Conservation (phyloP, 2,888 invertebrate genomes). For the Metacarcinus magister region DNA sequence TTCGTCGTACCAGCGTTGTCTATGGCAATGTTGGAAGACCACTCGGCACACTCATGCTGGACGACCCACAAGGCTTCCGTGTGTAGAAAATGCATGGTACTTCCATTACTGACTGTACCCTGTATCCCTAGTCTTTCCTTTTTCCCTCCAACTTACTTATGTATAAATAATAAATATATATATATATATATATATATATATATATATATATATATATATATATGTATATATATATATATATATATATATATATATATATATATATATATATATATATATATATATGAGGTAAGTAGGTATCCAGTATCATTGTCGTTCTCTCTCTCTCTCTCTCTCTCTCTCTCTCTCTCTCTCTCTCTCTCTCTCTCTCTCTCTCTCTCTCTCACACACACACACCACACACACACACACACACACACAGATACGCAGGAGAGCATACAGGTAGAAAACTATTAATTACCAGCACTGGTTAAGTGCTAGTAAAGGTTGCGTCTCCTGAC, state of each 20-base stretch:
- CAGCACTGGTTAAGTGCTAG: too few relatives aligned
- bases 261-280: too few relatives aligned
- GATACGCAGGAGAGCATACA: too few relatives aligned
- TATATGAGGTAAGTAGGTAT: too few relatives aligned
- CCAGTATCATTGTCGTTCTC: not conserved
- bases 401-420: too few relatives aligned
- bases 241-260: too few relatives aligned
- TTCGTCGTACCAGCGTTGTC: not conserved
- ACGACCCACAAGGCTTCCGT: not conserved
- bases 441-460: too few relatives aligned
- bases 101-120: not conserved
- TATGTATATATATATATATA: too few relatives aligned
- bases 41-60: not conserved
- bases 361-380: slow-evolving; percentile 33
- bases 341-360: not conserved
- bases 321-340: not conserved
- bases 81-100: not conserved
- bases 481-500: too few relatives aligned
- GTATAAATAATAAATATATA: too few relatives aligned
- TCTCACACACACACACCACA: not conserved
- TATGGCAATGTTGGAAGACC: not conserved
- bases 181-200: too few relatives aligned
- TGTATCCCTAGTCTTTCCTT: not conserved
- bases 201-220: too few relatives aligned
- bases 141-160: not conserved